A percentile compares a stretch with the other conserved stretches of the same genome.
These are phyloP conservation scores for Ceramica pisi DNA, from an alignment of 2,888 invertebrate species.

Conservation along the genomic window DNA sequence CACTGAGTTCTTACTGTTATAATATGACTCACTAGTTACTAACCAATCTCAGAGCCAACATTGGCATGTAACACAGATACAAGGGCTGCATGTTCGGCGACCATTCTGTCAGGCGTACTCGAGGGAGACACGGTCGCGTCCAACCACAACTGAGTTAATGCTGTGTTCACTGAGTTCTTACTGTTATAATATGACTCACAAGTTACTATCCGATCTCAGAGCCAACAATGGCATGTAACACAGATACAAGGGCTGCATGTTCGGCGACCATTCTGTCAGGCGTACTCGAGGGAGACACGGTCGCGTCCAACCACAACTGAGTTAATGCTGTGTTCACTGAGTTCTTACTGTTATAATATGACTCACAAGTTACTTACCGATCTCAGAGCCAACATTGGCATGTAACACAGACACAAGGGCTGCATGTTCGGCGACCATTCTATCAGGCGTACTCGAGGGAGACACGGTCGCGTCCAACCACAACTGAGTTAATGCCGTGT, in stretches of 20 bases:
- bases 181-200: not conserved
- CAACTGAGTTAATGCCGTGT: too few species aligned
- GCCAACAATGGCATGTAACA: slow-evolving; percentile 87
- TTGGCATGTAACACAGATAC: too few species aligned
- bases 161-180: not conserved
- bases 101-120: not conserved
- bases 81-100: too few species aligned
- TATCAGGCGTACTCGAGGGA: slow-evolving; percentile 53
- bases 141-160: slow-evolving; percentile 86
- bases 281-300: slow-evolving; percentile 90
- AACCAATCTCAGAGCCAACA: not conserved
- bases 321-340: not conserved
- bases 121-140: slow-evolving; percentile 88
- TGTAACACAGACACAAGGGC: slow-evolving; percentile 94
- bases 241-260: slow-evolving; percentile 95
- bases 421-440: slow-evolving; percentile 95
- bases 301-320: slow-evolving; percentile 92
- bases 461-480: slow-evolving; percentile 93
- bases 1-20: too few species aligned
- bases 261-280: slow-evolving; percentile 96
- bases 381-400: not conserved
- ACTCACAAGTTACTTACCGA: not conserved
- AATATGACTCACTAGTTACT: not conserved
- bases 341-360: not conserved
- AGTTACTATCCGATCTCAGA: not conserved